A percentile compares a stretch with the other conserved stretches of the same genome.
Conservation (phyloP, 2,888 invertebrate species). For the Automeris io region DNA sequence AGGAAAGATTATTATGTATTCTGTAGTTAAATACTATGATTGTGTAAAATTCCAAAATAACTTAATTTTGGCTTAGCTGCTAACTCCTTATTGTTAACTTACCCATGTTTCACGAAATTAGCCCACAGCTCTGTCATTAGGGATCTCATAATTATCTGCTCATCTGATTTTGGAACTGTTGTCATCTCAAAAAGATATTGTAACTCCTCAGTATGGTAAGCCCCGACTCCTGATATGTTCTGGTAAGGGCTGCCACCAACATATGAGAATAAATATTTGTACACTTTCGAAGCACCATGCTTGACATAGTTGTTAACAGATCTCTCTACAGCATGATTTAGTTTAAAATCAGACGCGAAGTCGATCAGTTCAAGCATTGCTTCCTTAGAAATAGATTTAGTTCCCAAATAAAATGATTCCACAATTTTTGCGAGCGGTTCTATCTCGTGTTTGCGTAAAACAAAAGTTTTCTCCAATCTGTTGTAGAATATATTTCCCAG, state of each 20-base stretch:
- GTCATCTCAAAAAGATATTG: conserved; percentile 29
- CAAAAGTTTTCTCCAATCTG: conserved; percentile 18
- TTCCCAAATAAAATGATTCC: conserved; percentile 27
- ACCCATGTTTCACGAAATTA: conserved; percentile 47
- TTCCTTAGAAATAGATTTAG: conserved; percentile 24
- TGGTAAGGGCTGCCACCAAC: conserved; percentile 26
- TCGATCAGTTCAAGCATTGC: conserved; percentile 28
- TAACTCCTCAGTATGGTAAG: conserved; percentile 33
- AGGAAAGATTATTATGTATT: too few relatives aligned
- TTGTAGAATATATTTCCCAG: conserved; percentile 14
- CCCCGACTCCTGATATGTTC: conserved; percentile 30
- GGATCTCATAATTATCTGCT: conserved; percentile 32
- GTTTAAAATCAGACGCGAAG: conserved; percentile 28
- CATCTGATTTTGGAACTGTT: conserved; percentile 16
- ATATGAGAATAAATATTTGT: conserved; percentile 37
- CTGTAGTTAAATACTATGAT: too few relatives aligned
- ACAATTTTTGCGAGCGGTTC: conserved; percentile 19
- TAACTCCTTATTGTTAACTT: too few relatives aligned
- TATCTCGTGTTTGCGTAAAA: conserved; percentile 16
- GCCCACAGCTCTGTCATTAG: conserved; percentile 37
- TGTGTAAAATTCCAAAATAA: too few relatives aligned
- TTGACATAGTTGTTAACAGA: conserved; percentile 31
- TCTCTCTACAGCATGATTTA: conserved; percentile 32
- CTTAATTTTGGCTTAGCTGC: too few relatives aligned
- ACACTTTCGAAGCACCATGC: conserved; percentile 23